phyloP scores from a whole-genome alignment of 2,888 invertebrate species.

The Acanthacorydalis orientalis region DNA sequence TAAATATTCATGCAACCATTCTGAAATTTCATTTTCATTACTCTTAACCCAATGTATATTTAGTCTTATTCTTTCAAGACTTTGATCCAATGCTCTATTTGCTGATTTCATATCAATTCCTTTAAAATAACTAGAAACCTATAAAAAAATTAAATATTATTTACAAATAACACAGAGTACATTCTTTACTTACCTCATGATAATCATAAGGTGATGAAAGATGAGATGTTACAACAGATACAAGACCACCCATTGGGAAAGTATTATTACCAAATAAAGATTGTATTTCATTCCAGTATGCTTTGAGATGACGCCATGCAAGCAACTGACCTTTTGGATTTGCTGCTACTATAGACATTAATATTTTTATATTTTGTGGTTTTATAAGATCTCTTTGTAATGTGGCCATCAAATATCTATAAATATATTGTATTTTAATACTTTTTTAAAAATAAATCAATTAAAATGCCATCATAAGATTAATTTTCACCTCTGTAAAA shows the following conservation, averaged over 20 bases:
- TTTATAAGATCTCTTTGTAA: conserved; percentile 51
- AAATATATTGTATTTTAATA: conserved; percentile 10
- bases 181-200: conserved; percentile 36
- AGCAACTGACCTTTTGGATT: conserved; percentile 53
- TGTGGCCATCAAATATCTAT: conserved; percentile 56
- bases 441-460: not conserved
- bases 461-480: not conserved
- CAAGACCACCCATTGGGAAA: conserved; percentile 42
- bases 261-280: conserved; percentile 45
- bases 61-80: conserved; percentile 61
- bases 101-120: conserved; percentile 28
- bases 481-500: conserved; percentile 46
- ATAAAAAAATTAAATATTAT: conserved; percentile 7
- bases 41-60: conserved; percentile 65
- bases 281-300: conserved; percentile 48
- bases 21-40: conserved; percentile 35
- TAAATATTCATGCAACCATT: conserved; percentile 23
- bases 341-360: conserved; percentile 53
- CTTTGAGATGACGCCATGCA: conserved; percentile 56
- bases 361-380: conserved; percentile 51
- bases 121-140: conserved; percentile 27
- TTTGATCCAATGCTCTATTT: conserved; percentile 44
- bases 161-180: not conserved
- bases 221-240: conserved; percentile 44
- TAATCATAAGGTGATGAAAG: conserved; percentile 60